Evolutionary conservation across 1,140 invertebrate species (phyloP).

Genomic region (Drosophila bipectinata): DNA sequence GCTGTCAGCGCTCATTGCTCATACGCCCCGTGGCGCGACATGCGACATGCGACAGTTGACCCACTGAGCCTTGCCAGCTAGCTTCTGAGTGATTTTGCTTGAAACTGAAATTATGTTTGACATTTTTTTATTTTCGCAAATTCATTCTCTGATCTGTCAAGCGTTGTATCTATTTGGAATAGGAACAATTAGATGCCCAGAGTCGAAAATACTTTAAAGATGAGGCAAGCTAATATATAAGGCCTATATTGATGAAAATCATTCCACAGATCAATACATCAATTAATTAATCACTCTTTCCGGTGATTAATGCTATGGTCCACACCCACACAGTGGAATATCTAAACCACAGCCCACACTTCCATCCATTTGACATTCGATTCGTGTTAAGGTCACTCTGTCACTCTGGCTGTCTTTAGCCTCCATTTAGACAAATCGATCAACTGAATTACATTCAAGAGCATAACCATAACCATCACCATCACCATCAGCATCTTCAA

Average conservation of each 20-base stretch:
- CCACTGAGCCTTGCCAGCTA: slow-evolving; percentile 43
- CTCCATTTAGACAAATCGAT: slow-evolving; percentile 35
- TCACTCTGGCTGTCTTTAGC: background rate
- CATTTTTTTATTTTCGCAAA: slow-evolving; percentile 49
- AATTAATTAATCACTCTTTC: slow-evolving; percentile 22
- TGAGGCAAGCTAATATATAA: slow-evolving; percentile 8
- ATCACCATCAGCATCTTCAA: slow-evolving; percentile 26
- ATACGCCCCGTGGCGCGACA: slow-evolving; percentile 67
- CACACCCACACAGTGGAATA: slow-evolving; percentile 22
- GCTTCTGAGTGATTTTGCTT: slow-evolving; percentile 37
- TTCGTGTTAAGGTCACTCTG: slow-evolving; percentile 37
- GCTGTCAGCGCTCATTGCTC: slow-evolving; percentile 64
- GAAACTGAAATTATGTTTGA: slow-evolving; percentile 45
- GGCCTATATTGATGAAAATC: too few relatives aligned
- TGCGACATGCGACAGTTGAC: slow-evolving; percentile 50
- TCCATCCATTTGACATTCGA: slow-evolving; percentile 41
- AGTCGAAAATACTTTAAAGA: slow-evolving; percentile 13
- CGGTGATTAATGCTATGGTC: slow-evolving; percentile 37
- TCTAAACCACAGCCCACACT: slow-evolving; percentile 2
- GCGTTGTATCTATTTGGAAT: slow-evolving; percentile 32
- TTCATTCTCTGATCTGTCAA: slow-evolving; percentile 21
- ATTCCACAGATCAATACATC: background rate
- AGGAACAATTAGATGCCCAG: slow-evolving; percentile 28
- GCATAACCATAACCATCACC: slow-evolving; percentile 1
- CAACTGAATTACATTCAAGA: slow-evolving; percentile 44